These are phyloP conservation scores for Ictidomys tridecemlineatus DNA, from an alignment of 2,113 vertebrate genomes.

Conservation along the genomic window DNA sequence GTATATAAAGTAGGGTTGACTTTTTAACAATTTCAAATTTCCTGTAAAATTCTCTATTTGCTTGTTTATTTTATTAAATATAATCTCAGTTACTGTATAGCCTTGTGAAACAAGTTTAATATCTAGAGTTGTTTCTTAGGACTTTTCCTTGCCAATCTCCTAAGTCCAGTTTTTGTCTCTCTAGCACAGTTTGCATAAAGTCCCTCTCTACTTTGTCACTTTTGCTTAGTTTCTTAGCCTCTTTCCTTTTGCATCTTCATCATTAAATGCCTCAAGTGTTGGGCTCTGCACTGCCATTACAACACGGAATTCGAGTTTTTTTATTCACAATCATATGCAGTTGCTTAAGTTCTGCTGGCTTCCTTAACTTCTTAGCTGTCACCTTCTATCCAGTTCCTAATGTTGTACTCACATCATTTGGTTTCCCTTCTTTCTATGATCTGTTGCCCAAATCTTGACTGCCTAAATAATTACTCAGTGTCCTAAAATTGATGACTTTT, in stretches of 20 bases:
- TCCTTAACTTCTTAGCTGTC: background rate
- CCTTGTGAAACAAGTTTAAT: background rate
- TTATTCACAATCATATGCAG: background rate
- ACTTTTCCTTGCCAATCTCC: background rate
- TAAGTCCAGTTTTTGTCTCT: background rate
- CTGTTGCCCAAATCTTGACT: background rate
- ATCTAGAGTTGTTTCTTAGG: background rate
- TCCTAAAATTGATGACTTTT: background rate
- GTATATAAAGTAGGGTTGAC: background rate
- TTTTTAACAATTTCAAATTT: background rate
- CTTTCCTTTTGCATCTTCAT: background rate
- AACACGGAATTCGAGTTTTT: background rate
- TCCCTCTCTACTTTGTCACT: background rate
- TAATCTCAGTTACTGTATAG: background rate
- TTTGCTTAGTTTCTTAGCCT: background rate
- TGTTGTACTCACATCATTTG: background rate
- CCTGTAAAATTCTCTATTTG: background rate
- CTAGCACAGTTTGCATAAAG: background rate
- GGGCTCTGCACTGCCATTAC: background rate
- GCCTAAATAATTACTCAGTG: background rate
- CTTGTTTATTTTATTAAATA: background rate
- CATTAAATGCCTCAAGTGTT: background rate
- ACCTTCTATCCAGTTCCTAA: background rate
- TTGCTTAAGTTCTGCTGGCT: background rate
- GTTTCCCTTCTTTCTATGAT: background rate